Evolutionary conservation across 2,113 vertebrate genomes (phyloP).

Genomic region (Xerus inauris): DNA sequence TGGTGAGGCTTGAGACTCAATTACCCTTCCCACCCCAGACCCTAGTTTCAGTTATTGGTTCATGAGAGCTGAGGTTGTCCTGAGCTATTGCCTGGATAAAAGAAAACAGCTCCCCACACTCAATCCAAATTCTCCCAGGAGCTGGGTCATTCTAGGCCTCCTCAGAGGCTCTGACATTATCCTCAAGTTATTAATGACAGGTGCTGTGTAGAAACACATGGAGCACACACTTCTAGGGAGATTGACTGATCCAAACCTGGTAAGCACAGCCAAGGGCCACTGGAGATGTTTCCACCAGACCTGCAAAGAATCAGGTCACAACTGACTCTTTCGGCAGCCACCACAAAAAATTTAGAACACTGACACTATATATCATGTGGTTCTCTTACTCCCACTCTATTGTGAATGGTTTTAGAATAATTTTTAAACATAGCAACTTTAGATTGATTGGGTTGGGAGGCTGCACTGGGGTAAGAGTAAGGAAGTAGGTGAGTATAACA

Average conservation of each 20-base stretch:
- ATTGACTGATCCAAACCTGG: neutral
- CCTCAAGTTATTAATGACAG: neutral
- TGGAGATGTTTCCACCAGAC: neutral
- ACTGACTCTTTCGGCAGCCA: neutral
- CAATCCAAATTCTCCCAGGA: neutral
- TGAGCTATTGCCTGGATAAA: neutral
- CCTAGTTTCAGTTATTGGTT: neutral
- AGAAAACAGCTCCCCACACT: neutral
- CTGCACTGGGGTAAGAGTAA: slow-evolving; percentile 45
- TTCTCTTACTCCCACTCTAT: neutral
- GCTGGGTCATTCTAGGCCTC: neutral
- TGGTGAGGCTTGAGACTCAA: neutral
- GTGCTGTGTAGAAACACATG: neutral
- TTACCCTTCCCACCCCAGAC: neutral
- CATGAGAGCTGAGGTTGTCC: neutral
- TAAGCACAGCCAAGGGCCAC: neutral
- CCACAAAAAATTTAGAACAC: slow-evolving; percentile 1
- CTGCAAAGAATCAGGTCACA: neutral
- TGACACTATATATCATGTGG: neutral
- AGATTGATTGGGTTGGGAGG: neutral
- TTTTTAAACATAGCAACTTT: neutral
- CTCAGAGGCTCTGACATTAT: neutral
- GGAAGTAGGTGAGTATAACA: slow-evolving; percentile 73
- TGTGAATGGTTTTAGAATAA: slow-evolving; percentile 4
- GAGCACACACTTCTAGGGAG: neutral